A percentile compares a stretch with the other conserved stretches of the same genome.
phyloP scores from a whole-genome alignment of 1,140 invertebrate species.

The Drosophila kikkawai region DNA sequence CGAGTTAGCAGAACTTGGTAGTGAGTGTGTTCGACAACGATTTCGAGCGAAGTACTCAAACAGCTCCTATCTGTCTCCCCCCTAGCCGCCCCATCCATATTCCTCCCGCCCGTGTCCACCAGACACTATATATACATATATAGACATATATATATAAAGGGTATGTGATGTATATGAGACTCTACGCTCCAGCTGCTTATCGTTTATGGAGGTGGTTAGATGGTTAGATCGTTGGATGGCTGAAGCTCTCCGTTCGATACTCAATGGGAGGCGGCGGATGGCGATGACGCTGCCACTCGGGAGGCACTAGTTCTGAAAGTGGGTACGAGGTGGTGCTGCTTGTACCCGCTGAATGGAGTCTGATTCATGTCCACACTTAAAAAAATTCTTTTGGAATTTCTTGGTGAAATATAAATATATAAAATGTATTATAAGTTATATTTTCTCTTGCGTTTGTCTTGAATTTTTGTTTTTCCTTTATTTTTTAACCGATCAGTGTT shows the following conservation, averaged over 20 bases:
- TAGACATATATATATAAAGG: slow-evolving; percentile 15
- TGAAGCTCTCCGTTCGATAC: slow-evolving; percentile 54
- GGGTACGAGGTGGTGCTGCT: not conserved
- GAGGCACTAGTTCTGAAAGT: not conserved
- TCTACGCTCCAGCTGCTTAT: slow-evolving; percentile 64
- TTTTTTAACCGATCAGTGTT: no score
- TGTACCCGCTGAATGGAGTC: slow-evolving; percentile 2
- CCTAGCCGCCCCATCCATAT: slow-evolving; percentile 7
- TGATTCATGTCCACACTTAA: slow-evolving; percentile 47
- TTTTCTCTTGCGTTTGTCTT: no score
- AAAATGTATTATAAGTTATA: no score
- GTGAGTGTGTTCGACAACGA: slow-evolving; percentile 65
- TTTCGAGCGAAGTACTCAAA: slow-evolving; percentile 62
- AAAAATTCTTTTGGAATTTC: not conserved
- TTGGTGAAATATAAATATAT: no score
- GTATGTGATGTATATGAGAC: slow-evolving; percentile 3
- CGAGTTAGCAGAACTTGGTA: slow-evolving; percentile 64
- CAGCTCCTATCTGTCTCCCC: slow-evolving; percentile 45
- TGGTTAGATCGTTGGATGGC: slow-evolving; percentile 22
- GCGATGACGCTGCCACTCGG: slow-evolving; percentile 40
- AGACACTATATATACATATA: slow-evolving; percentile 5
- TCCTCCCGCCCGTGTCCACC: slow-evolving; percentile 6
- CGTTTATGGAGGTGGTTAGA: slow-evolving; percentile 46
- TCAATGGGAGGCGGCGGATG: slow-evolving; percentile 65
- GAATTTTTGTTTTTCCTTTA: no score